Evolutionary conservation across 1,140 invertebrate genomes (phyloP).

Genomic region (Muscidifurax raptorellus): DNA sequence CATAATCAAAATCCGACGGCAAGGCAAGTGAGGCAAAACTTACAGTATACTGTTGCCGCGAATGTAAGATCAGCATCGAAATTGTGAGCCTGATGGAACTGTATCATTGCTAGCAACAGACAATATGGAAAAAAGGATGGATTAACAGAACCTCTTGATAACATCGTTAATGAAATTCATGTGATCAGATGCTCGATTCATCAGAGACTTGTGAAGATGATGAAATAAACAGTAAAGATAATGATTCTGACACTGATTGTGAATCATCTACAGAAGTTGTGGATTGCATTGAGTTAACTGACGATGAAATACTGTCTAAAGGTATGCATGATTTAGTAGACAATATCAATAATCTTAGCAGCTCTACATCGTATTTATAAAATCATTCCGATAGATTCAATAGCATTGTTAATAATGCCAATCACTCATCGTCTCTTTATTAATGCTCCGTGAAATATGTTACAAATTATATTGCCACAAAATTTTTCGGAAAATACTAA

Average conservation of each 20-base stretch:
- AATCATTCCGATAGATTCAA: background rate
- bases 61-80: slow-evolving; percentile 47
- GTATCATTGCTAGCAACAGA: slow-evolving; percentile 23
- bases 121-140: background rate
- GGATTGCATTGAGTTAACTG: too few relatives aligned
- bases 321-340: too few relatives aligned
- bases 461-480: background rate
- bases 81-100: slow-evolving; percentile 46
- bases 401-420: background rate
- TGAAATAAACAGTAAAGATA: background rate
- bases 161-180: background rate
- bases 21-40: slow-evolving; percentile 48
- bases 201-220: background rate
- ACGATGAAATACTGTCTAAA: too few relatives aligned
- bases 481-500: background rate
- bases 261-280: background rate
- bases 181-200: background rate
- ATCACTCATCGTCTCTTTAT: background rate
- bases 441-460: background rate
- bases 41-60: slow-evolving; percentile 48
- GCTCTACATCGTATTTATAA: too few relatives aligned
- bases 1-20: slow-evolving; percentile 53
- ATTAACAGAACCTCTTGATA: background rate
- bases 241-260: background rate
- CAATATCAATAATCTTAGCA: too few relatives aligned